phyloP scores from a whole-genome alignment of 2,113 vertebrate species.

The Pygoscelis antarcticus region DNA sequence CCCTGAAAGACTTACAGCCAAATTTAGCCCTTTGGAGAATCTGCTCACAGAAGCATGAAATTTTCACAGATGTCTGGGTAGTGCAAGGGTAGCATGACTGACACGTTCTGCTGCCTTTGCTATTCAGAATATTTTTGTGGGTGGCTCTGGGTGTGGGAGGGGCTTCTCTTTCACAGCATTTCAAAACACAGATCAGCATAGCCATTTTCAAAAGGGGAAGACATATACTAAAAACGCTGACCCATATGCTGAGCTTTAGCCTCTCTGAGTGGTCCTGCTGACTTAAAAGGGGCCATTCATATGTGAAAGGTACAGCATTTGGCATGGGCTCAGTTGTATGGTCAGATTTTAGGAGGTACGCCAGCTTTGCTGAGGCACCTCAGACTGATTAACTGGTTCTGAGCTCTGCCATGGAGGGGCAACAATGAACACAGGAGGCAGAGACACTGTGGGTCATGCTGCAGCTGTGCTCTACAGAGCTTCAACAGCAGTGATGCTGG shows the following conservation, averaged over 20 bases:
- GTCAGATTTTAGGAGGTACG: not conserved
- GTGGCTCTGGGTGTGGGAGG: not conserved
- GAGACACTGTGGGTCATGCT: not conserved
- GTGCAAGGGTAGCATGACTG: not conserved
- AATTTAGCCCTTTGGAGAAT: slow-evolving; percentile 10
- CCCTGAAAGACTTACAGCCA: not conserved
- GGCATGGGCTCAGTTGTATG: not conserved
- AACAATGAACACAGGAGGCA: not conserved
- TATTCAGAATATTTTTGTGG: not conserved
- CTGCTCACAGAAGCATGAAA: slow-evolving; percentile 50
- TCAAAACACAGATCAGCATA: not conserved
- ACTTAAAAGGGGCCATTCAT: not conserved
- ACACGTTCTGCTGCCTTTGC: not conserved
- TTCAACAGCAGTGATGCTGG: not conserved
- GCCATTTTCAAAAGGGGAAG: not conserved
- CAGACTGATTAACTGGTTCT: not conserved
- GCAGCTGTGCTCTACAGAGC: not conserved
- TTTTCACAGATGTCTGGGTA: slow-evolving; percentile 54
- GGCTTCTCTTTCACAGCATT: not conserved
- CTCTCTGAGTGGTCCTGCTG: not conserved
- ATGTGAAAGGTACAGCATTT: not conserved
- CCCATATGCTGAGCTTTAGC: not conserved
- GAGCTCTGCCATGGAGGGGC: not conserved
- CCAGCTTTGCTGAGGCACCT: not conserved
- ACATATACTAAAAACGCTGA: not conserved